These are phyloP conservation scores for Agonum fuliginosum DNA, from an alignment of 2,888 invertebrate genomes.

Conservation along the genomic window DNA sequence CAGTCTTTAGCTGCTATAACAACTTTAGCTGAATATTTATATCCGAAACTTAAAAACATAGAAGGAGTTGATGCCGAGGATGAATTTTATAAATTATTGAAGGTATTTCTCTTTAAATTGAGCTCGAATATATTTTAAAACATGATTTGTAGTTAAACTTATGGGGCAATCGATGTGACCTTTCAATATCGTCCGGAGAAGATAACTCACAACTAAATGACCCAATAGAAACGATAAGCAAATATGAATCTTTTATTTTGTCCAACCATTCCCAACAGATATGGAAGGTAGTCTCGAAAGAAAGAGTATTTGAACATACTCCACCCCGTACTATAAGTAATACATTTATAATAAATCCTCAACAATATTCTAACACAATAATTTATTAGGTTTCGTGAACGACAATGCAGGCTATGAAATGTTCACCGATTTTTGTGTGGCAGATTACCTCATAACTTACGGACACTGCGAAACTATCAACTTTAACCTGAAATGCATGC, in stretches of 20 bases:
- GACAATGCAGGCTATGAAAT: slow-evolving; percentile 98
- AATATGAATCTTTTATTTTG: slow-evolving; percentile 77
- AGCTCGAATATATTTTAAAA: too few species aligned
- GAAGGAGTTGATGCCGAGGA: slow-evolving; percentile 72
- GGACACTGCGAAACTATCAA: slow-evolving; percentile 80
- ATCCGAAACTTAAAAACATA: slow-evolving; percentile 65
- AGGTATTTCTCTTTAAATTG: slow-evolving; percentile 70
- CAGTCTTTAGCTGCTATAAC: slow-evolving; percentile 75
- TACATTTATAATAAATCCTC: neutral
- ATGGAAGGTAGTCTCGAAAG: slow-evolving; percentile 74
- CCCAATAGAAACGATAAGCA: slow-evolving; percentile 75
- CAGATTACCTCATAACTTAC: slow-evolving; percentile 83
- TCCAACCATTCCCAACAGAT: slow-evolving; percentile 77
- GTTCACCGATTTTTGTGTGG: slow-evolving; percentile 90
- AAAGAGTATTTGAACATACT: too few species aligned
- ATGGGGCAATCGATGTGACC: slow-evolving; percentile 97
- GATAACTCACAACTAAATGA: slow-evolving; percentile 75
- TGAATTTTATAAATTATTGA: slow-evolving; percentile 76
- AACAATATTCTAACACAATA: slow-evolving; percentile 34
- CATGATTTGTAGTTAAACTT: slow-evolving; percentile 79
- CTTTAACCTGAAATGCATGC: slow-evolving; percentile 90
- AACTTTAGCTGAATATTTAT: slow-evolving; percentile 72
- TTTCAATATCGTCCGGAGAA: slow-evolving; percentile 88
- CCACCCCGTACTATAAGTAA: slow-evolving; percentile 46
- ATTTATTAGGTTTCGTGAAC: slow-evolving; percentile 81